Conservation (phyloP, 2,888 invertebrate species). For the Drosophila austrosaltans region DNA sequence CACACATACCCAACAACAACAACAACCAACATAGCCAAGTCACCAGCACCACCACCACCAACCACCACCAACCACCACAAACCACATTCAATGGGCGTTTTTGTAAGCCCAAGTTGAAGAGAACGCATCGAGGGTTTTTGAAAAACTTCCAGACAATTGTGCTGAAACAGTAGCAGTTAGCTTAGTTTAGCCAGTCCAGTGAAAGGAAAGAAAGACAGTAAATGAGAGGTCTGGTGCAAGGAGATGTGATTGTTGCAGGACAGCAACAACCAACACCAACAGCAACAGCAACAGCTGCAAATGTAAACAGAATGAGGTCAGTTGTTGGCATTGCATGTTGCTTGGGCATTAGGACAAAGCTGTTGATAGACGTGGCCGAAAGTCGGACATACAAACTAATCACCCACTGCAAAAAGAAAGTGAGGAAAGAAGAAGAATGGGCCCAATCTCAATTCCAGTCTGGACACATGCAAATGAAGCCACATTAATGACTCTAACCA, state of each 20-base stretch:
- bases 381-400: slow-evolving; percentile 59
- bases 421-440: slow-evolving; percentile 3
- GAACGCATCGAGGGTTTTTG: slow-evolving; percentile 2
- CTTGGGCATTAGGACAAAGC: slow-evolving; percentile 66
- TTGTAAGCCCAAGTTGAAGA: neutral
- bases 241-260: slow-evolving; percentile 23
- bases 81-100: slow-evolving; percentile 30
- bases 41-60: slow-evolving; percentile 7
- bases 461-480: slow-evolving; percentile 66
- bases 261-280: slow-evolving; percentile 1
- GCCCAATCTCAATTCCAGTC: slow-evolving; percentile 23
- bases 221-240: slow-evolving; percentile 12
- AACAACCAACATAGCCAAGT: neutral
- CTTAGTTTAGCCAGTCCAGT: neutral
- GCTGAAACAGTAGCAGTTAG: neutral
- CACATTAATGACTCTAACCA: slow-evolving; percentile 64
- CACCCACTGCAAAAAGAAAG: slow-evolving; percentile 49
- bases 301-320: slow-evolving; percentile 72
- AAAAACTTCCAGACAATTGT: slow-evolving; percentile 61
- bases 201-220: neutral
- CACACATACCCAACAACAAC: neutral
- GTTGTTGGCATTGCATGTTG: slow-evolving; percentile 69
- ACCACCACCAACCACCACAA: slow-evolving; percentile 18
- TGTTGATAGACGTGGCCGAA: slow-evolving; percentile 67
- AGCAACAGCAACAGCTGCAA: slow-evolving; percentile 67